Percentiles rank a stretch among this genome's conserved stretches.
Evolutionary conservation across 2,888 invertebrate genomes (phyloP).

Genomic region (Caenorhabditis sinica): DNA sequence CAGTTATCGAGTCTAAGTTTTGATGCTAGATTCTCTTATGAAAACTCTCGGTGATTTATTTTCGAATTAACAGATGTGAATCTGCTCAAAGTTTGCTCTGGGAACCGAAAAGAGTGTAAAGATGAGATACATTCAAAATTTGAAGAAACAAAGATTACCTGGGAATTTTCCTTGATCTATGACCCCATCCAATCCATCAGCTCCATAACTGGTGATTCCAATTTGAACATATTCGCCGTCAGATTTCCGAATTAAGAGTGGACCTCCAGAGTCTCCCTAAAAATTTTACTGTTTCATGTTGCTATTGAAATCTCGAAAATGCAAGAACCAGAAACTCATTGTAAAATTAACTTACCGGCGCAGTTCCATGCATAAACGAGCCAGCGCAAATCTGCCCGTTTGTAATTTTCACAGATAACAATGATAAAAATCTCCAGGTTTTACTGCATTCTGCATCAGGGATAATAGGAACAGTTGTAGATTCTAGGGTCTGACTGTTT

Average conservation of each 20-base stretch:
- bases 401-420: constrained; percentile 57
- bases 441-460: constrained; percentile 38
- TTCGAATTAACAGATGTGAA: constrained; percentile 24
- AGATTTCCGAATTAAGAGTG: constrained; percentile 65
- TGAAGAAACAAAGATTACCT: constrained; percentile 47
- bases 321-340: not conserved
- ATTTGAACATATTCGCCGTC: constrained; percentile 68
- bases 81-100: no score
- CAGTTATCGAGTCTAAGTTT: not conserved
- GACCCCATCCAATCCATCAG: constrained; percentile 70
- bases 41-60: constrained; percentile 5
- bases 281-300: not conserved
- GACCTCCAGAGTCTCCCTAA: constrained; percentile 77
- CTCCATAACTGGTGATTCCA: constrained; percentile 75
- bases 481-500: constrained; percentile 43
- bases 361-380: constrained; percentile 72
- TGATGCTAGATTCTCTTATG: constrained; percentile 4
- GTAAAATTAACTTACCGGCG: constrained; percentile 63
- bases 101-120: not conserved
- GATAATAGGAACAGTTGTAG: constrained; percentile 67
- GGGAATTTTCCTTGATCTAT: constrained; percentile 73
- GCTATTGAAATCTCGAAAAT: not conserved
- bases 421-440: constrained; percentile 65
- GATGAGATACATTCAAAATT: not conserved
- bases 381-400: constrained; percentile 72